Conservation (phyloP, 92 coral and sea anemone genomes). For the Diadumene lineata region DNA sequence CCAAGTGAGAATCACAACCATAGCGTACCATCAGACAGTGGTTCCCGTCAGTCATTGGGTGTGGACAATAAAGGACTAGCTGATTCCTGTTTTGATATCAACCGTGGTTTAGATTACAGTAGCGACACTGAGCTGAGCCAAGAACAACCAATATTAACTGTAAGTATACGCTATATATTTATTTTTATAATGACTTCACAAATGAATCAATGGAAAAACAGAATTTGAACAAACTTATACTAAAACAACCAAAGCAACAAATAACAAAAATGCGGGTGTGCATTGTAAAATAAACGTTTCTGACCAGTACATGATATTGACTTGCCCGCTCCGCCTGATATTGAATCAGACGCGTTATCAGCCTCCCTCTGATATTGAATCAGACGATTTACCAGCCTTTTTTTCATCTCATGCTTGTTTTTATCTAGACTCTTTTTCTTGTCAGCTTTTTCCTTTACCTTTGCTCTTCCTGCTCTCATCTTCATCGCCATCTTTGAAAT, state of each 20-base stretch:
- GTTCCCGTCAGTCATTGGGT: slow-evolving; percentile 14
- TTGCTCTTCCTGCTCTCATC: background rate
- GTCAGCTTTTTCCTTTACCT: background rate
- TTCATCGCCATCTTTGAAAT: background rate
- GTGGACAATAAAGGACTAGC: slow-evolving; percentile 32
- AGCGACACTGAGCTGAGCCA: slow-evolving; percentile 6
- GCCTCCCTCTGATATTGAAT: no score
- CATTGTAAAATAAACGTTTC: no score
- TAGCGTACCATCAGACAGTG: slow-evolving; percentile 13
- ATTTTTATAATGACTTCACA: background rate
- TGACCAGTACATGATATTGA: no score
- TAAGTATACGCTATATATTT: background rate
- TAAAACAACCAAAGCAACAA: no score
- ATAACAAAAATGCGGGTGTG: no score
- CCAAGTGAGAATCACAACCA: slow-evolving; percentile 18
- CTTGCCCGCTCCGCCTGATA: no score
- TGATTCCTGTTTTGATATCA: background rate
- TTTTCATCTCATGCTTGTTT: no score
- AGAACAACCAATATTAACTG: slow-evolving; percentile 28
- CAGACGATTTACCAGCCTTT: no score
- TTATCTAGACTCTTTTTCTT: background rate
- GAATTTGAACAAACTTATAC: background rate
- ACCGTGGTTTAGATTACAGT: slow-evolving; percentile 16
- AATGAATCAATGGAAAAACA: background rate
- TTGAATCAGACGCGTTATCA: no score